Base-by-base conservation (phyloP, 2,113 vertebrate species). In the Dermatemys mawii region DNA sequence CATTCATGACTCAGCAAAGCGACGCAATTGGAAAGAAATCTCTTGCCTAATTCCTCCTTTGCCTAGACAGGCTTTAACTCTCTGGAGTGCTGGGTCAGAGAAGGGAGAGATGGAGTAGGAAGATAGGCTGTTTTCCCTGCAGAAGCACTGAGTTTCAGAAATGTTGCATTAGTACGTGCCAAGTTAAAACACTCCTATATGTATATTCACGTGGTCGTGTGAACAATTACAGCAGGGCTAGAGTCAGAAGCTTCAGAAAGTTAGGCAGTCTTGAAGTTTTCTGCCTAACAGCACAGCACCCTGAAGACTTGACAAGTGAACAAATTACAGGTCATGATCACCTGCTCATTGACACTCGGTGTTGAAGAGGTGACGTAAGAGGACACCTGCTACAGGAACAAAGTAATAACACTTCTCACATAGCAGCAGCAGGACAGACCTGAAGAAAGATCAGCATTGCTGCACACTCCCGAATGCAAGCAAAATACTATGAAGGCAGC, bases 121-220 rank as follows among this genome's bases (percentile, higher is more conserved):
- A 55, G 80, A 75, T 70, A 80, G 84, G n/a, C n/a, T 13, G 1
- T 67, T 50, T 91, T n/a, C n/a, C n/a, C 80, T 81, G 19, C 48
- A 0, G 32, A n/a, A 6, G n/a, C 82, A 21, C n/a, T 5, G 0
- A 1, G 2, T 89, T 63, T 86, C 0, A 44, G 91, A 29, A 86
- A 60, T 0, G 5, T 50, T 55, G 78, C 6, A 0, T 22, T 11
- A 48, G 32, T 38, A 22, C 19, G 22, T 3, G 5, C 19, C 1
- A 12, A 1, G 48, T 4, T 27, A 24, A n/a, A 67, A 22, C 17
- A 19, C 35, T 44, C 12, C 11, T 1, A 48, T 1, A 19, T 11
- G 54, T 3, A 1, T 5, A 73, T 4, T n/a, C 82, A 4, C 0
- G 1, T 81, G 0, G 26, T 0, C 13, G 0, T 6, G 46, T 4